A percentile compares a stretch with the other conserved stretches of the same genome.
phyloP scores from a whole-genome alignment of 2,113 vertebrate genomes.

The Catagonus wagneri region DNA sequence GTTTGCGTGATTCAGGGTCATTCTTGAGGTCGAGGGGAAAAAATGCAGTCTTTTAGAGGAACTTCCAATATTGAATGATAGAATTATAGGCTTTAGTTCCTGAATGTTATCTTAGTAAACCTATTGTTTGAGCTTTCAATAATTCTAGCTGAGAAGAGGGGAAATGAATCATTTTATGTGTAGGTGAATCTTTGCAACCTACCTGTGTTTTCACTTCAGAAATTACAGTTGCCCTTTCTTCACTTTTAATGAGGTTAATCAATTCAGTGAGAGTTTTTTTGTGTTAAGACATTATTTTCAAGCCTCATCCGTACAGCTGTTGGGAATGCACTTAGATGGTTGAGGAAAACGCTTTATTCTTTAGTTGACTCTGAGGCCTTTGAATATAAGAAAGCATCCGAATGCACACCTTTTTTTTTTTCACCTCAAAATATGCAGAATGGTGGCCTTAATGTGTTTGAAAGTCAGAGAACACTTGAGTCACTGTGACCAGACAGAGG shows the following conservation, averaged over 20 bases:
- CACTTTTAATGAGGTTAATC: background rate
- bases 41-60: background rate
- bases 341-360: slow-evolving; percentile 28
- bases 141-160: slow-evolving; percentile 1
- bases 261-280: background rate
- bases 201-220: background rate
- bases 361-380: slow-evolving; percentile 15
- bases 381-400: background rate
- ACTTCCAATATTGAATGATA: background rate
- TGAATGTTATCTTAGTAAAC: background rate
- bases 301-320: background rate
- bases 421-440: background rate
- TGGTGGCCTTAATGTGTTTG: background rate
- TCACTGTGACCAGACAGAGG: background rate
- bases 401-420: background rate
- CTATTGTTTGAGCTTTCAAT: slow-evolving; percentile 46
- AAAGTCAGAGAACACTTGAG: background rate
- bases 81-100: background rate
- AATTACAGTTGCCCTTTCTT: slow-evolving; percentile 4
- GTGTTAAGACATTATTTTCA: slow-evolving; percentile 34
- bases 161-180: background rate
- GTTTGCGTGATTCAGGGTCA: slow-evolving; percentile 71
- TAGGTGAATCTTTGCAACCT: background rate
- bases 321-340: background rate
- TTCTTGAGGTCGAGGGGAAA: slow-evolving; percentile 63